A percentile compares a stretch with the other conserved stretches of the same genome.
These are phyloP conservation scores for Yponomeuta sedellus DNA, from an alignment of 2,888 invertebrate genomes.

Conservation along the genomic window DNA sequence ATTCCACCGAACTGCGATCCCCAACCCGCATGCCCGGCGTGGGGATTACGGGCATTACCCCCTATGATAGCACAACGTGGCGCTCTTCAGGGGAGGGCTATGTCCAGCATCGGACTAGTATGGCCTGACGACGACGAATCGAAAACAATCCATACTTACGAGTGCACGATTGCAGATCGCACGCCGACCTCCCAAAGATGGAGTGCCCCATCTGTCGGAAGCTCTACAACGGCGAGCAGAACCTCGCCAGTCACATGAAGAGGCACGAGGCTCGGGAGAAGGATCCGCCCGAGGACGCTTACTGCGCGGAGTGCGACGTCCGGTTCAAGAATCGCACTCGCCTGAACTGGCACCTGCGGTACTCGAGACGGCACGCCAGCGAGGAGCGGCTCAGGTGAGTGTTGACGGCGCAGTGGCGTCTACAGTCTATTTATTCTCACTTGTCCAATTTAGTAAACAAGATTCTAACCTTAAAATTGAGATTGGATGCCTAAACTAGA, in stretches of 20 bases:
- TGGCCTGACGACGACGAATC: too few species aligned
- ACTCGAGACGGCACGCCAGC: background rate
- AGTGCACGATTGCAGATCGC: background rate
- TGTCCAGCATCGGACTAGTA: too few species aligned
- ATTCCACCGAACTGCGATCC: too few species aligned
- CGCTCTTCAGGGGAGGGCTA: too few species aligned
- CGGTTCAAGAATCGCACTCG: constrained; percentile 27
- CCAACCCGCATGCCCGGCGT: too few species aligned
- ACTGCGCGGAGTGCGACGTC: constrained; percentile 41
- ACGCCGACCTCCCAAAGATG: background rate
- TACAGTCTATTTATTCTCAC: too few species aligned
- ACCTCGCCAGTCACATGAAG: constrained; percentile 18
- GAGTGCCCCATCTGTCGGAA: background rate
- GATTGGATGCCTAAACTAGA: too few species aligned
- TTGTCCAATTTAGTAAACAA: too few species aligned
- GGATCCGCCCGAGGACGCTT: constrained; percentile 28
- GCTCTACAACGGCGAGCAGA: background rate
- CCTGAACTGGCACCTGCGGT: background rate
- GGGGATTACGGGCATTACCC: too few species aligned
- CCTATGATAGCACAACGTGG: too few species aligned
- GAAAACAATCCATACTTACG: background rate
- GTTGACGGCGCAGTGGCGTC: too few species aligned
- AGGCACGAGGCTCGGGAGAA: constrained; percentile 11
- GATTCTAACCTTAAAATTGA: too few species aligned
- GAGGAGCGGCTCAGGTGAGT: background rate